Evolutionary conservation across 2,797 vertebrate genomes (phyloP).

Genomic region (Graptemys geographica): DNA sequence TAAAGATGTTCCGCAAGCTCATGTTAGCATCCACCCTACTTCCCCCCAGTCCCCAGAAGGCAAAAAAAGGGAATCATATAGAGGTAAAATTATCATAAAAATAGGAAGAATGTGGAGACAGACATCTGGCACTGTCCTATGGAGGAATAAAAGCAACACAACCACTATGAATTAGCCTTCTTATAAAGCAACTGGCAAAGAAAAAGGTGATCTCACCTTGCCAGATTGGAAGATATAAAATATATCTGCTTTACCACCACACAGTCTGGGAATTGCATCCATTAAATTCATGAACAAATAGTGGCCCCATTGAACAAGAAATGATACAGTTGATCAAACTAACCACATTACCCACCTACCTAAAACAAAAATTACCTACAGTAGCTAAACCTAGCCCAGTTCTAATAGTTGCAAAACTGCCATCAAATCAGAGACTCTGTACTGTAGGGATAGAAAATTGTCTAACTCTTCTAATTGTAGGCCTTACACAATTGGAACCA

Average conservation of each 20-base stretch:
- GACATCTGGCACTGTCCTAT: not conserved
- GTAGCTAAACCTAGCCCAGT: not conserved
- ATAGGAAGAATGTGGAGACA: not conserved
- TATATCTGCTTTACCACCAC: not conserved
- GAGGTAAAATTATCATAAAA: not conserved
- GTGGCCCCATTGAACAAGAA: not conserved
- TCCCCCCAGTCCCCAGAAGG: not conserved
- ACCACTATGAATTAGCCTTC: not conserved
- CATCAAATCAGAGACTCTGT: not conserved
- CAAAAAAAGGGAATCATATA: fast-evolving
- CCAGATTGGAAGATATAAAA: not conserved
- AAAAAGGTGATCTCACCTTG: not conserved
- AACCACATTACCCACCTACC: not conserved
- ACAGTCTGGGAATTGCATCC: fast-evolving
- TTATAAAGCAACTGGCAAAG: not conserved
- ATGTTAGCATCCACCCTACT: not conserved
- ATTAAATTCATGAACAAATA: not conserved
- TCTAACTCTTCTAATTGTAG: not conserved
- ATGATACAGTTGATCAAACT: not conserved
- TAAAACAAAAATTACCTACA: not conserved
- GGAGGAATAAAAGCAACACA: not conserved
- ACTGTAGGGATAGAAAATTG: not conserved
- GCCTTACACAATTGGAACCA: not conserved
- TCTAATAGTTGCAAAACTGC: not conserved
- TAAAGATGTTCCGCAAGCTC: not conserved